A percentile compares a stretch with the other conserved stretches of the same genome.
Conservation (phyloP, 30 jellyfish, hydroid and myxozoan species). For the Nemopilema nomurai region DNA sequence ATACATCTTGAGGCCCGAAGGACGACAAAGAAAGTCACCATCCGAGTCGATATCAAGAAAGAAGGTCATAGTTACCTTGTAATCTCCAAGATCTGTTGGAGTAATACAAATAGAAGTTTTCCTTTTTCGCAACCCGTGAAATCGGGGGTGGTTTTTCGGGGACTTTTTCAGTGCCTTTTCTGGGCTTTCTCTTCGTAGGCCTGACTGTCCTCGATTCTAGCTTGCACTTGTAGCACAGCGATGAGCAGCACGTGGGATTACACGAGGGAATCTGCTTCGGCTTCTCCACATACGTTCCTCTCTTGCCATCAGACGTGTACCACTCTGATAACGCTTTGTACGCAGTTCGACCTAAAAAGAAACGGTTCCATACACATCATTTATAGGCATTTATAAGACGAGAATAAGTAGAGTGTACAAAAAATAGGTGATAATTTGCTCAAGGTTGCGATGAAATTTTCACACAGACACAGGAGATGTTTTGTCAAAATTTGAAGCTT, state of each 20-base stretch:
- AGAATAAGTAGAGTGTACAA: neutral
- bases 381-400: neutral
- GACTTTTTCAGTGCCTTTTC: slow-evolving; percentile 10
- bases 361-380: neutral
- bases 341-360: slow-evolving; percentile 77
- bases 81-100: slow-evolving; percentile 20
- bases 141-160: slow-evolving; percentile 6
- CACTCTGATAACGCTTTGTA: slow-evolving; percentile 88
- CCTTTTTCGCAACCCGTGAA: neutral
- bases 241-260: slow-evolving; percentile 93
- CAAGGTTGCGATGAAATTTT: too few relatives aligned
- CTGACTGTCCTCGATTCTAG: slow-evolving; percentile 13
- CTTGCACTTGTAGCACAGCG: slow-evolving; percentile 80
- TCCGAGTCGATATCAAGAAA: too few relatives aligned
- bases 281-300: slow-evolving; percentile 81
- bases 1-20: too few relatives aligned
- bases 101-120: slow-evolving; percentile 46
- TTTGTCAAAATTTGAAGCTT: too few relatives aligned
- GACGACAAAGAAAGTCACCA: too few relatives aligned
- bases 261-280: slow-evolving; percentile 70
- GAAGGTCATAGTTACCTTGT: neutral
- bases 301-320: slow-evolving; percentile 73
- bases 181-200: neutral
- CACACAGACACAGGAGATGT: too few relatives aligned
- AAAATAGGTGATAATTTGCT: neutral